phyloP scores from a whole-genome alignment of 2,797 vertebrate species.

The Dallia pectoralis region DNA sequence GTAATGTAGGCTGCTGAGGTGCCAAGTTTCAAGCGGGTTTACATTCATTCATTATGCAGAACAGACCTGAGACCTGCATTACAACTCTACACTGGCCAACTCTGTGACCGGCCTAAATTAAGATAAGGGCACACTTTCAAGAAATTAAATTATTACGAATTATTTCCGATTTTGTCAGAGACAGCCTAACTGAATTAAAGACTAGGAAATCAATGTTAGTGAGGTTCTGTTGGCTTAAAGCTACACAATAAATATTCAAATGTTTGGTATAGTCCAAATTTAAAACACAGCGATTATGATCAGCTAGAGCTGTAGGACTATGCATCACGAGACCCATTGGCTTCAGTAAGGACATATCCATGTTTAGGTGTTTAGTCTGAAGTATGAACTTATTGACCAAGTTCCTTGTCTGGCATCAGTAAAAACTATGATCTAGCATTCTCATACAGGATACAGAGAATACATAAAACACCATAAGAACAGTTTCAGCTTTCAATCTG shows the following conservation, averaged over 20 bases:
- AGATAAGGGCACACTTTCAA: conserved; percentile 21
- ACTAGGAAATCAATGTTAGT: not conserved
- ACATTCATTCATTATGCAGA: conserved; percentile 35
- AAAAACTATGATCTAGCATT: too few relatives aligned
- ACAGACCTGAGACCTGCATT: conserved; percentile 21
- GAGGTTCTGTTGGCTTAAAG: not conserved
- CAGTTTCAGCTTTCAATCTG: too few relatives aligned
- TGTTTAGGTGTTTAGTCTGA: not conserved
- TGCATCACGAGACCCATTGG: not conserved
- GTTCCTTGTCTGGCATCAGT: not conserved
- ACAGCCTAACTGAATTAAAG: conserved; percentile 52
- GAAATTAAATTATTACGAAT: not conserved
- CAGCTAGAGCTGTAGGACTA: not conserved
- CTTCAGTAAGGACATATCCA: not conserved
- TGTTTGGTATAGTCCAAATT: not conserved
- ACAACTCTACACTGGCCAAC: not conserved
- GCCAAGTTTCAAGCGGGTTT: conserved; percentile 33
- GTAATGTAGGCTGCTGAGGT: conserved; percentile 9
- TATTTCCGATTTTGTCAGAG: conserved; percentile 18
- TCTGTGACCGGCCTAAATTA: conserved; percentile 32
- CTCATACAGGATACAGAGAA: too few relatives aligned
- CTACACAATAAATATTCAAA: not conserved
- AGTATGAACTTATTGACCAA: not conserved
- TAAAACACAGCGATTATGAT: not conserved
- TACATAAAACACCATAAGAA: too few relatives aligned